Evolutionary conservation across 2,888 invertebrate species (phyloP), one percentile per base, ranked within the genome.

Genomic region (Luperina nickerlii): DNA sequence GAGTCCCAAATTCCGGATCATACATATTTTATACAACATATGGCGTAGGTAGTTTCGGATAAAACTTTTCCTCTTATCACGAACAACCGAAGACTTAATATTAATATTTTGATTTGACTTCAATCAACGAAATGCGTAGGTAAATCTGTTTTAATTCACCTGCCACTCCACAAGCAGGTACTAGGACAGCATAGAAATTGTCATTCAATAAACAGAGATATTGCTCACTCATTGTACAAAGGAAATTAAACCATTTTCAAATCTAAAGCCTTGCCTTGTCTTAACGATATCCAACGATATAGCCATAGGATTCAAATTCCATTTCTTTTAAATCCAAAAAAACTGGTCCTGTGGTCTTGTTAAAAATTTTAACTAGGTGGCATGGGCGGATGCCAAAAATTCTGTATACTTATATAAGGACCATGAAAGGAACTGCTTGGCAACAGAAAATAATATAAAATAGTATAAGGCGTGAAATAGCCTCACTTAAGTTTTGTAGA

Each of bases 401-500:
- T 62, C 7, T 27, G 13, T 54, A 9, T 20, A 27, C 13, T 6
- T 38, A 4, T 5, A 38, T 32, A 18, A 24, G 15, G 15, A 51
- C 20, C 13, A 60, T 45, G 32, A 77, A 57, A 42, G 13, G 11
- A 71, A 74, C 66, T 74, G 48, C 71, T 65, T 74, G 66, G 72
- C 38, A 82, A 84, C 76, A 71, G 38, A 76, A 77, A 67, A 65
- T 63, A 76, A 57, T 57, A 75, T 54, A 57, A 51, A 71, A 57
- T 57, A 73, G 65, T 63, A 51, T 66, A 79, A 54, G 27, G 79
- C 82, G 86, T 79, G 74, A 88, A 86, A 87, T 84, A 83, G 67
- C 75, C 78, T 82, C 83, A 82, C 65, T 86, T 86, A 74, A 83
- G 86, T 82, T 87, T 87, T 80, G 84, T 83, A 76, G 65, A 84